phyloP scores from a whole-genome alignment of 2,113 vertebrate genomes.

The Nymphicus hollandicus region DNA sequence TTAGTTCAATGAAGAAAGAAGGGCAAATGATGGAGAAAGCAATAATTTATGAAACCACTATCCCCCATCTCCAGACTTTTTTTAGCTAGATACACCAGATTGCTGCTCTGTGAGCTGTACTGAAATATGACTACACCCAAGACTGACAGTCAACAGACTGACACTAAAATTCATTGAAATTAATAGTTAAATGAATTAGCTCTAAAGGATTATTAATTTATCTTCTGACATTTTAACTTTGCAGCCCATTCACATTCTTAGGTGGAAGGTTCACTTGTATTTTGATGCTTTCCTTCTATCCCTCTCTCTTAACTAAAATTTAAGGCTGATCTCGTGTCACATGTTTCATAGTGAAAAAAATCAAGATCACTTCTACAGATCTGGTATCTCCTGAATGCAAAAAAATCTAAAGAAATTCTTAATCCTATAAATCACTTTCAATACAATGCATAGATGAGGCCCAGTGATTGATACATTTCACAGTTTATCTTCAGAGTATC shows the following conservation, averaged over 20 bases:
- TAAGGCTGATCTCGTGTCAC: background rate
- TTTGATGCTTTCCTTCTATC: background rate
- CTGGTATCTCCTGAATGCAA: background rate
- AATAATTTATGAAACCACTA: background rate
- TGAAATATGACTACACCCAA: background rate
- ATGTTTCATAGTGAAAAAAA: background rate
- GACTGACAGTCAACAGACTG: background rate
- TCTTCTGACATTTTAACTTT: background rate
- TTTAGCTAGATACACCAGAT: background rate
- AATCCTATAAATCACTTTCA: background rate
- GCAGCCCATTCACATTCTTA: background rate
- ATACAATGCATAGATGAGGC: background rate
- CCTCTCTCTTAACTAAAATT: background rate
- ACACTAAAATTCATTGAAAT: background rate
- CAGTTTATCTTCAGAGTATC: background rate
- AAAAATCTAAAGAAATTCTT: background rate
- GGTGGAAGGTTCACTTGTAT: background rate
- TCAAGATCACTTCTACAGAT: background rate
- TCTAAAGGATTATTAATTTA: background rate
- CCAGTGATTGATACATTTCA: background rate
- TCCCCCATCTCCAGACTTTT: background rate
- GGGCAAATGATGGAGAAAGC: background rate
- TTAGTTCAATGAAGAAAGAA: background rate
- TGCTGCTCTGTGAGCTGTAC: background rate
- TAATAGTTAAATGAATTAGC: background rate